Evolutionary conservation across 2,797 vertebrate genomes (phyloP).

Genomic region (Bradypodion pumilum): DNA sequence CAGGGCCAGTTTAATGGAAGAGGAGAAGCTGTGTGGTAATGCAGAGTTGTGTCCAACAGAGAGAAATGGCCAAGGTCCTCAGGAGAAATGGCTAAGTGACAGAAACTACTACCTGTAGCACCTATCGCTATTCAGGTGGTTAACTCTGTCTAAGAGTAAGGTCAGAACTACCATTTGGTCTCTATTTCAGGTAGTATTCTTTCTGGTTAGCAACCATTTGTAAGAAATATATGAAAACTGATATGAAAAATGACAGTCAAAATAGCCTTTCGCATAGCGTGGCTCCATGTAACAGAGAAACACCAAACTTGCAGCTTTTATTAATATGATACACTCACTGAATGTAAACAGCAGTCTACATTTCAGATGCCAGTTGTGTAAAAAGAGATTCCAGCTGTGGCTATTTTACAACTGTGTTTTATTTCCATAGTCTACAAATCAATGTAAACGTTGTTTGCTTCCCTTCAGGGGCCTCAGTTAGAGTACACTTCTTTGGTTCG

Average conservation of each 20-base stretch:
- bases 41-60: background rate
- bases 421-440: conserved; percentile 67
- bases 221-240: background rate
- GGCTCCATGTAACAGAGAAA: background rate
- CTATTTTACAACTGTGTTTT: conserved; percentile 53
- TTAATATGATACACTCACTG: background rate
- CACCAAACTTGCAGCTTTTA: background rate
- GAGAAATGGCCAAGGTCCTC: background rate
- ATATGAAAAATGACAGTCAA: background rate
- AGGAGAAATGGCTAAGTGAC: background rate
- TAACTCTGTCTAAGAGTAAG: background rate
- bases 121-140: background rate
- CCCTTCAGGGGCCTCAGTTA: conserved; percentile 68
- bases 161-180: background rate
- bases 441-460: conserved; percentile 65
- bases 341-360: conserved; percentile 53
- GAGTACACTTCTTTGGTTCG: conserved; percentile 60
- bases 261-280: background rate
- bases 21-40: background rate
- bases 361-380: conserved; percentile 32
- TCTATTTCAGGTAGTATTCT: background rate
- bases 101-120: background rate
- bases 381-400: conserved; percentile 58
- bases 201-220: background rate
- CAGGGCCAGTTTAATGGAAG: background rate